Conservation (phyloP, 1,140 invertebrate species). For the Acyrthosiphon pisum region DNA sequence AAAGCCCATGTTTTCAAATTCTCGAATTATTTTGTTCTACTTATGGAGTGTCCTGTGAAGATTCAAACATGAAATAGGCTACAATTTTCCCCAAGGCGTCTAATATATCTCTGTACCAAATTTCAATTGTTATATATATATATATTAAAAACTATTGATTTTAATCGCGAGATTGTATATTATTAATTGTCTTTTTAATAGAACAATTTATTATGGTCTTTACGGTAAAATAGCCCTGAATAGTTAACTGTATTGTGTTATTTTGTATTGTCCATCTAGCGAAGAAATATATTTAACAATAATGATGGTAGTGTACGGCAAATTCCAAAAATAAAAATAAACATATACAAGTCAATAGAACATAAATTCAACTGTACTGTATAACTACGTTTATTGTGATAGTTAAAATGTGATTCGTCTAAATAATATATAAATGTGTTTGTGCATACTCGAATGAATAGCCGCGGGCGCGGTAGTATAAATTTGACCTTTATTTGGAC, state of each 20-base stretch:
- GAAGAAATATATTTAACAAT: neutral
- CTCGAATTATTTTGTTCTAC: no score
- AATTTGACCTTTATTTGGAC: slow-evolving; percentile 41
- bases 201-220: neutral
- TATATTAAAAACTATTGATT: no score
- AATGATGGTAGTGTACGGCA: neutral
- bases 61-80: no score
- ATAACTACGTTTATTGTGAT: neutral
- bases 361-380: neutral
- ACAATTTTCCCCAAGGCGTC: no score
- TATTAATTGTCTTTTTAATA: no score
- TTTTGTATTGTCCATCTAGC: neutral
- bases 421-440: neutral
- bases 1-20: no score
- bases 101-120: no score
- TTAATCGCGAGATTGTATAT: no score
- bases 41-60: no score
- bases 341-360: neutral
- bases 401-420: neutral
- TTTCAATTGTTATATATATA: no score
- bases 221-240: neutral
- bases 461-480: neutral
- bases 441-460: neutral
- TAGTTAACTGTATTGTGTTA: neutral
- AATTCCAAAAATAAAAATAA: neutral